Evolutionary conservation across 2,888 invertebrate species (phyloP), one percentile per base, ranked within the genome.

Genomic region (Tipula unca): DNA sequence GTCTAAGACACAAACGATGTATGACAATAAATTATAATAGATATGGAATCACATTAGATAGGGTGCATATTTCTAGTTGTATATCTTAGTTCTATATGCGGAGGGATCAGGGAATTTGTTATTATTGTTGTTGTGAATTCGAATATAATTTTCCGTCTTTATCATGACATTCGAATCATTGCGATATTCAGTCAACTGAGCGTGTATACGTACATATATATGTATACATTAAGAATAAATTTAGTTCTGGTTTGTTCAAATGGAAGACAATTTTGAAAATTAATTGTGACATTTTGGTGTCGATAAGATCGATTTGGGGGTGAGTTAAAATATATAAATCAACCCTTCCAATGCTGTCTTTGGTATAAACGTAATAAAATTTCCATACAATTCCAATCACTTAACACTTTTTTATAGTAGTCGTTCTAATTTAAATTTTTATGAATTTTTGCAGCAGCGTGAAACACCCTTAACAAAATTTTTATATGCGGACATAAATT

Each of bases 211-310:
- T 35, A 35, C 6, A 35, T 35, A 35, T 35, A 35, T 42, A 14
- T 14, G n/a, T n/a, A n/a, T n/a, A n/a, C n/a, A n/a, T n/a, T n/a
- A 42, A 54, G 69, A 69, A 48, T 4, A 48, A 48, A 69, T 69
- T 69, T 25, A 25, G 69, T 69, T 69, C 69, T 25, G 69, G 69
- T 69, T 69, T 69, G 25, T 69, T 69, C 8, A 69, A 69, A 69
- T 69, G 20, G 69, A 69, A 25, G 25, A 69, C 20, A 69, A 69
- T 69, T 69, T 25, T 25, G 10, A 69, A 69, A 25, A 69, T 69
- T 69, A 69, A 69, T 69, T 69, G 69, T 69, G 69, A 69, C 69
- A 69, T 69, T 69, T 69, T 17, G 69, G 69, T 69, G 69, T 69
- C 69, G 69, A 25, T 69, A 69, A 69, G 69, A 69, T 69, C 25